Evolutionary conservation across 2,888 invertebrate species (phyloP).

Genomic region (Himalopsyche kuldschensis): DNA sequence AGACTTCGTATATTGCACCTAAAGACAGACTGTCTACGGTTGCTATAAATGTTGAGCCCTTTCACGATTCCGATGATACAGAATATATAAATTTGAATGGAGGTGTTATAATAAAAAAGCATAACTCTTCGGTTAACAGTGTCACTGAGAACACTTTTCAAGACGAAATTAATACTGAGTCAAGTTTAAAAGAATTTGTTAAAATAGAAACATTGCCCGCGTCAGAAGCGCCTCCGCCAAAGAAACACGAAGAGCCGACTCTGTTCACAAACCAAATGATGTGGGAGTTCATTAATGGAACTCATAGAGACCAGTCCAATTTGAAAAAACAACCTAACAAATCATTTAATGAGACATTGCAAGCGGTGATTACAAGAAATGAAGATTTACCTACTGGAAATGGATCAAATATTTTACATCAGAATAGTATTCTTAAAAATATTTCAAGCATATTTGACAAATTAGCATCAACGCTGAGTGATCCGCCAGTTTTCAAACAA

Average conservation of each 20-base stretch:
- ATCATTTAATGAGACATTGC: conserved; percentile 65
- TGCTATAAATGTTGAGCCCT: conserved; percentile 51
- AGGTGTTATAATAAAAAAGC: conserved; percentile 54
- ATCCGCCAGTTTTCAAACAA: neutral
- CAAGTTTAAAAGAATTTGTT: conserved; percentile 40
- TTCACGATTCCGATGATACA: conserved; percentile 49
- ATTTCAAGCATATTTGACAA: conserved; percentile 68
- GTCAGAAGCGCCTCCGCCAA: neutral
- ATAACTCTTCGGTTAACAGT: conserved; percentile 41
- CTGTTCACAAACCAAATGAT: conserved; percentile 51
- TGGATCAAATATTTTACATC: neutral
- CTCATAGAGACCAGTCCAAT: conserved; percentile 35
- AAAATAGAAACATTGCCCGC: conserved; percentile 44
- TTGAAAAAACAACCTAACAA: conserved; percentile 51
- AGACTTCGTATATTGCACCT: conserved; percentile 49
- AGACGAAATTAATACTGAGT: conserved; percentile 18
- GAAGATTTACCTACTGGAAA: conserved; percentile 45
- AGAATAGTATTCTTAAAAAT: conserved; percentile 56
- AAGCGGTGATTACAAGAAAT: conserved; percentile 65
- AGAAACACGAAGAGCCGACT: conserved; percentile 44
- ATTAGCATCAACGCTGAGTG: conserved; percentile 54
- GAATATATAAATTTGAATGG: conserved; percentile 54
- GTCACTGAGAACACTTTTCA: conserved; percentile 5
- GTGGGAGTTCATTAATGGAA: conserved; percentile 63
- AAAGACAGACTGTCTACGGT: conserved; percentile 57